Percentiles rank a stretch among this genome's conserved stretches.
These are phyloP conservation scores for Dendrocincla tyrannina DNA, from an alignment of 2,797 vertebrate genomes.

Conservation along the genomic window DNA sequence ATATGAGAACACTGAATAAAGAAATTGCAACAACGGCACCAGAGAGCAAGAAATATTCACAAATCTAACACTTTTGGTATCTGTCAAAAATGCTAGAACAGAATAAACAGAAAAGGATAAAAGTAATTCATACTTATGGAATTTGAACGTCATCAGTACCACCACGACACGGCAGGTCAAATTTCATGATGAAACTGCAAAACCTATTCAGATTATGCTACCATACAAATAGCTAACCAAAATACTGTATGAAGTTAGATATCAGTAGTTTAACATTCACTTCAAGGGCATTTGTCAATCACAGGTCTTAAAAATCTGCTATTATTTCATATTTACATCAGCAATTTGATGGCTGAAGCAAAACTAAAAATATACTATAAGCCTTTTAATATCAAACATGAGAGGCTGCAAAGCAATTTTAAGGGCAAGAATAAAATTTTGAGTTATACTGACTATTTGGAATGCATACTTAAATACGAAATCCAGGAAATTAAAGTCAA, in stretches of 20 bases:
- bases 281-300: neutral
- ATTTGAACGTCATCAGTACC: neutral
- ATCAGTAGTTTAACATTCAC: neutral
- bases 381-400: neutral
- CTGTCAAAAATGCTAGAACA: neutral
- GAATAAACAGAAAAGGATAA: neutral
- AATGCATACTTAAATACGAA: neutral
- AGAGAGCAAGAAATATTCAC: neutral
- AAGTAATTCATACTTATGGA: fast-evolving
- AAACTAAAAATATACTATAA: neutral
- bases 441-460: neutral
- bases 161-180: neutral
- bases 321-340: neutral
- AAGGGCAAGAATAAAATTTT: neutral
- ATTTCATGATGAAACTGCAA: neutral
- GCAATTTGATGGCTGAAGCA: neutral
- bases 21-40: neutral
- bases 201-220: neutral
- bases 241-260: neutral
- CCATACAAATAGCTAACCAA: neutral
- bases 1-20: neutral
- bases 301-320: neutral
- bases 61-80: neutral
- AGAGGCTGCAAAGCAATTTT: neutral
- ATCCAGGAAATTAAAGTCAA: neutral